phyloP scores from a whole-genome alignment of 1,140 invertebrate genomes.

The Ostrea edulis region DNA sequence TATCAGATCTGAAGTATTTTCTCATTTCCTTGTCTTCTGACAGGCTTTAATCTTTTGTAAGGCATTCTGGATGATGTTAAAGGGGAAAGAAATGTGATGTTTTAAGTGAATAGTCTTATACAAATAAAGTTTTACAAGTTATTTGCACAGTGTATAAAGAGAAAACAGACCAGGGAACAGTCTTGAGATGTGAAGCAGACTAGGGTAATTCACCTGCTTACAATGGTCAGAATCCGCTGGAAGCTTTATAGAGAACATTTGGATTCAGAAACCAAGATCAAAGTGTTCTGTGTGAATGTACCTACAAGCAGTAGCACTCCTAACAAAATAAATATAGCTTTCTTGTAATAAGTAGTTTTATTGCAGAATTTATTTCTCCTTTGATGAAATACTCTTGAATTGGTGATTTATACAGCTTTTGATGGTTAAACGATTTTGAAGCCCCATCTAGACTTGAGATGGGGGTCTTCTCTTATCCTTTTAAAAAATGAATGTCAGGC shows the following conservation, averaged over 20 bases:
- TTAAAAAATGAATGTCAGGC: neutral
- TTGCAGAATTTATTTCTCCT: constrained; percentile 28
- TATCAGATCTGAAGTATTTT: constrained; percentile 34
- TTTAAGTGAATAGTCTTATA: constrained; percentile 33
- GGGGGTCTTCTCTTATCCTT: constrained; percentile 11
- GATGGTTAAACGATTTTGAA: constrained; percentile 32
- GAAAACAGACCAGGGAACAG: constrained; percentile 13
- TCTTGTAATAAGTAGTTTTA: constrained; percentile 36
- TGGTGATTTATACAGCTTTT: constrained; percentile 3
- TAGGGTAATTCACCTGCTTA: neutral
- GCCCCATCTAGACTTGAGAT: constrained; percentile 4
- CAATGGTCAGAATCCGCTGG: constrained; percentile 27
- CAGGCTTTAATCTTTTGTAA: constrained; percentile 35
- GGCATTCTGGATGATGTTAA: constrained; percentile 29
- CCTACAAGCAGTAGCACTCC: neutral
- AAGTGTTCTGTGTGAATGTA: neutral
- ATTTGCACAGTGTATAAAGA: constrained; percentile 32
- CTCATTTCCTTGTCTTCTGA: neutral
- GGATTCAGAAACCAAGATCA: constrained; percentile 1
- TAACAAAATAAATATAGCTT: constrained; percentile 9
- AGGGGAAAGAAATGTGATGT: constrained; percentile 37
- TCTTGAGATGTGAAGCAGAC: constrained; percentile 7
- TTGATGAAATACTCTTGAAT: constrained; percentile 32
- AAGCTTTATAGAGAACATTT: constrained; percentile 22
- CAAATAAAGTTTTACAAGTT: constrained; percentile 38